Conservation (phyloP, 2,797 vertebrate genomes). For the Petrocephalus sullivani region DNA sequence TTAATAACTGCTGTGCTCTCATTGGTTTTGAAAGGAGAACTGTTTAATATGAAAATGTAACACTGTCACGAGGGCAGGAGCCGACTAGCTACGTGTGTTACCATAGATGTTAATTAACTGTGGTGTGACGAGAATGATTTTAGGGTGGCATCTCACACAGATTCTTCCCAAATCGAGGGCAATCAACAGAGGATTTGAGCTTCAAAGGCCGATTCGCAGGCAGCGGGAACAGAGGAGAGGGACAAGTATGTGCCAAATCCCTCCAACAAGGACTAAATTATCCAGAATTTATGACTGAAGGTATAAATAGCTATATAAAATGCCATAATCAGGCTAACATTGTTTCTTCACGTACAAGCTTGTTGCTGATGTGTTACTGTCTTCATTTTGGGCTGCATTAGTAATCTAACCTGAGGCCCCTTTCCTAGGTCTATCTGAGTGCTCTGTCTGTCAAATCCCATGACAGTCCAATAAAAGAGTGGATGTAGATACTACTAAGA, state of each 20-base stretch:
- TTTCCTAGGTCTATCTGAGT: background rate
- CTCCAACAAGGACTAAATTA: background rate
- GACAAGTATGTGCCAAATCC: background rate
- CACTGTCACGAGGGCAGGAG: background rate
- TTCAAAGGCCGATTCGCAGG: background rate
- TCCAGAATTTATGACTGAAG: background rate
- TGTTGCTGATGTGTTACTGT: slow-evolving; percentile 16
- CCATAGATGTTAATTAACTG: background rate
- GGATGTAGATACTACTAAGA: background rate
- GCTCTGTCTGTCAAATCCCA: background rate
- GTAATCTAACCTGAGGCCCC: background rate
- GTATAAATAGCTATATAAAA: slow-evolving; percentile 30
- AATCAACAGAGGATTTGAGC: background rate
- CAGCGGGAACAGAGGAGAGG: background rate
- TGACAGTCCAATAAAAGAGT: background rate
- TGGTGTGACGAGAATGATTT: background rate
- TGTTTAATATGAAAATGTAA: background rate
- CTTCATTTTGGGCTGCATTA: background rate
- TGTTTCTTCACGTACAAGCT: slow-evolving; percentile 38
- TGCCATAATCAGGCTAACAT: slow-evolving; percentile 48
- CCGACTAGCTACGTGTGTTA: background rate
- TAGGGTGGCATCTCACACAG: background rate
- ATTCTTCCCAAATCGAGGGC: background rate
- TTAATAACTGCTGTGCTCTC: background rate
- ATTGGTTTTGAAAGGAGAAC: background rate